Conservation (phyloP, 2,113 vertebrate genomes). For the Meleagris gallopavo region DNA sequence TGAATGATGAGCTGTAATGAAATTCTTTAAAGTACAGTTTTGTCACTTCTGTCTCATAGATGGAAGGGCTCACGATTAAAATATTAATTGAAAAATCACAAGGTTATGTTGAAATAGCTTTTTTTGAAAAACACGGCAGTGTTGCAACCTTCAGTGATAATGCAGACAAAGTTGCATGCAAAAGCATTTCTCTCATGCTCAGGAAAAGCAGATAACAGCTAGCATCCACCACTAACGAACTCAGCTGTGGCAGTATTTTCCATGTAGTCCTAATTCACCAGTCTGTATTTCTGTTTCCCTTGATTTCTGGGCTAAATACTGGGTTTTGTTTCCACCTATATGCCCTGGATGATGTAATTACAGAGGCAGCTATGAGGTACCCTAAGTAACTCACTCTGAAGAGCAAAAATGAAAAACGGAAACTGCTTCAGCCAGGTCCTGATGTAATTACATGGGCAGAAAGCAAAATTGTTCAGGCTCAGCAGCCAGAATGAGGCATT, state of each 20-base stretch:
- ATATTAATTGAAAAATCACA: slow-evolving; percentile 51
- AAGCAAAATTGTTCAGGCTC: neutral
- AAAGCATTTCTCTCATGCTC: neutral
- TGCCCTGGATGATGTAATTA: neutral
- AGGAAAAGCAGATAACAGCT: slow-evolving; percentile 10
- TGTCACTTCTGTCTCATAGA: neutral
- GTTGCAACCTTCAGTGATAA: slow-evolving; percentile 23
- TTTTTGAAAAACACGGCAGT: neutral
- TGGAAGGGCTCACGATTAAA: slow-evolving; percentile 35
- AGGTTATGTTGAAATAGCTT: neutral
- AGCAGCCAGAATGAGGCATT: neutral
- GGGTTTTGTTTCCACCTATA: neutral
- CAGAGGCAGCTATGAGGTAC: neutral
- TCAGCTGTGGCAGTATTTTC: neutral
- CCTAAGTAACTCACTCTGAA: neutral
- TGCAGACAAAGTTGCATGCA: neutral
- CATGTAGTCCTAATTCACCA: neutral
- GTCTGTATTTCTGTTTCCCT: neutral
- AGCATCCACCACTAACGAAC: slow-evolving; percentile 4
- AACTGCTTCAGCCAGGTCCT: neutral
- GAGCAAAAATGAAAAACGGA: neutral
- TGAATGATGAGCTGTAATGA: neutral
- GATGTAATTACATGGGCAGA: rapidly evolving
- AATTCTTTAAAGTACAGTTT: slow-evolving; percentile 8
- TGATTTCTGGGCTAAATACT: neutral